These are phyloP conservation scores for Acanthurus tractus DNA, from an alignment of 2,797 vertebrate genomes.

Conservation along the genomic window DNA sequence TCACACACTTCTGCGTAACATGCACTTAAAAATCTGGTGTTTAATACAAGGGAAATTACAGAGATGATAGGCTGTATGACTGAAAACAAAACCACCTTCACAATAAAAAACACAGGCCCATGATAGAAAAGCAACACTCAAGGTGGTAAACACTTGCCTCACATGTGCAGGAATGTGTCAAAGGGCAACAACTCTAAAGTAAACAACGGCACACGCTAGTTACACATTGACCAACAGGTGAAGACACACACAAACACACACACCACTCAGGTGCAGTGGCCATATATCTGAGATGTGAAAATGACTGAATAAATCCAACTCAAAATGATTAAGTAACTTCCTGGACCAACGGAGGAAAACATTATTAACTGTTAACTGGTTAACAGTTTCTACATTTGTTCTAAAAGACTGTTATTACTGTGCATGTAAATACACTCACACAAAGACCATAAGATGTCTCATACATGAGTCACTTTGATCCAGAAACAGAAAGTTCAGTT, in stretches of 20 bases:
- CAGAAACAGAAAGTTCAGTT: conserved; percentile 57
- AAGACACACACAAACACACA: background rate
- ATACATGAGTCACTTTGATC: conserved; percentile 73
- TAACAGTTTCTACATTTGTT: conserved; percentile 15
- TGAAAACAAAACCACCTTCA: conserved; percentile 1
- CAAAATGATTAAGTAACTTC: no score
- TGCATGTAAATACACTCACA: background rate
- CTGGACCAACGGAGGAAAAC: no score
- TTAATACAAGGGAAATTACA: background rate
- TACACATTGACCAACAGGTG: background rate
- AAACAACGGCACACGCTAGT: conserved; percentile 1
- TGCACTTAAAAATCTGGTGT: background rate
- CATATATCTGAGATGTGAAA: no score
- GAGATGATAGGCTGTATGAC: background rate
- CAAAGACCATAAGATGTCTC: conserved; percentile 52
- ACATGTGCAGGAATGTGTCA: conserved; percentile 4
- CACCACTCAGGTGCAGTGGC: background rate
- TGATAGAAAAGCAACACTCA: background rate
- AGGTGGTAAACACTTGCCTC: background rate
- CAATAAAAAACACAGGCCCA: conserved; percentile 12
- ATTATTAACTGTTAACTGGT: conserved; percentile 1
- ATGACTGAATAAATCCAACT: no score
- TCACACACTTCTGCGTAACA: background rate
- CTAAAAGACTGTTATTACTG: background rate
- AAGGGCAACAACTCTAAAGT: background rate